Base-by-base conservation (phyloP, 64 coral and sea anemone genomes). In the Stichodactyla mertensii region DNA sequence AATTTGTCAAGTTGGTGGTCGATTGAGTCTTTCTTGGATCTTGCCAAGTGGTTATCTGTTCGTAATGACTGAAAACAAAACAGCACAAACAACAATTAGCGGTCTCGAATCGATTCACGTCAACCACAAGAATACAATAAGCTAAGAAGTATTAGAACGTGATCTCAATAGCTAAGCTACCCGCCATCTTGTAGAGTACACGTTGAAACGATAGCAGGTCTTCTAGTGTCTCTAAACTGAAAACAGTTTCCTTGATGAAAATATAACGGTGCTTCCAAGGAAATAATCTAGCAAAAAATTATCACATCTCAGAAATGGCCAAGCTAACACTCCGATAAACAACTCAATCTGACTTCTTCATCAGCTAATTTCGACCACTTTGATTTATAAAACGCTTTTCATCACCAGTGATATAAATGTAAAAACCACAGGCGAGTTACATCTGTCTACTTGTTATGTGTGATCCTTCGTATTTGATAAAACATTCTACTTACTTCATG, bases 21-120 rank as follows among this genome's bases (percentile, higher is more conserved):
- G 96, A 99, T 85, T 90, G 85, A 22, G 97, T 91, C 82, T 99
- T 99, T 52, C 97, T 89, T 26, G 97, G 97, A 69, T 99, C 97
- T 22, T 88, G 52, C 97, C 97, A 99, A 62, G 97, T 99, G 18
- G 97, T 99, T 64, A 92, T 87, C 92, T 95, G 97, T 23, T 99
- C 93, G 55, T 90, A 85, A 60, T 99, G 97, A 84, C 97, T 99
- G 67, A 87, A 78, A 52, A 87, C 81, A 86, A 91, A 89, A 87
- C 58, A 84, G 19, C 71, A 71, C 52, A 56, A 13, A 26, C 22
- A 74, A 71, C 59, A 86, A 82, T 91, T 53, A 81, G 53, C 22
- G 51, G 20, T 54, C 12, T 81, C 8, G 19, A 53, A 51, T 52
- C 53, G 51, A 20, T 53, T 54, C 53, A 53, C 18, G 16, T 81